A percentile compares a stretch with the other conserved stretches of the same genome.
These are phyloP conservation scores for Chaetura pelagica DNA, from an alignment of 2,113 vertebrate genomes.

Conservation along the genomic window DNA sequence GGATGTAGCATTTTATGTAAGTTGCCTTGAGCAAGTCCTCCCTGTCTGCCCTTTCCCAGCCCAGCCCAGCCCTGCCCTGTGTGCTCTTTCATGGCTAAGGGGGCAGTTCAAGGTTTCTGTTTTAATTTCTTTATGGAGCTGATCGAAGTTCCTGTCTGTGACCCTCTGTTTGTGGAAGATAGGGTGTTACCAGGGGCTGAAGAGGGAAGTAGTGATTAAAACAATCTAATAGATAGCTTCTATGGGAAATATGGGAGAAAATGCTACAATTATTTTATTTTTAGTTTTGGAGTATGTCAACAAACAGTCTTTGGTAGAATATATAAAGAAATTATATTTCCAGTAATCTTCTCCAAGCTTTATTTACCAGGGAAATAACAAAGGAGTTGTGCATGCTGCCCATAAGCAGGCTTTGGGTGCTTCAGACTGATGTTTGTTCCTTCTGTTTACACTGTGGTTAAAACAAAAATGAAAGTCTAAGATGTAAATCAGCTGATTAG, in stretches of 20 bases:
- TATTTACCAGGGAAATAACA: slow-evolving; percentile 6
- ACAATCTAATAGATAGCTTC: background rate
- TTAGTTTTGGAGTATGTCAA: background rate
- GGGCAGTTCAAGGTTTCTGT: background rate
- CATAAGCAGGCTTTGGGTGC: background rate
- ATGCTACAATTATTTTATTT: background rate
- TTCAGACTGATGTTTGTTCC: background rate
- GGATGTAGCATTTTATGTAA: background rate
- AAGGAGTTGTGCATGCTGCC: background rate
- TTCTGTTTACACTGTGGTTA: background rate
- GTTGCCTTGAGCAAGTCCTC: background rate
- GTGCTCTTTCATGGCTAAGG: background rate
- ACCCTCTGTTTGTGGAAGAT: background rate
- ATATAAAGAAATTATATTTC: background rate
- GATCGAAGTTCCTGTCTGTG: background rate
- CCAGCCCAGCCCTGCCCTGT: too few species aligned
- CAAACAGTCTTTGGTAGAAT: background rate
- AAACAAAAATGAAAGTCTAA: slow-evolving; percentile 19
- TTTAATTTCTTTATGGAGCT: background rate
- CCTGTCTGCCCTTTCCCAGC: background rate
- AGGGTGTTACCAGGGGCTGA: background rate
- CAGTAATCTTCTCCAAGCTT: background rate
- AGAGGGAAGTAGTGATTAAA: background rate
- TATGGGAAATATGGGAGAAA: background rate
- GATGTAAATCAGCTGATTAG: background rate